A percentile compares a stretch with the other conserved stretches of the same genome.
These are phyloP conservation scores for Lingula anatina DNA, from an alignment of 2,888 invertebrate species.

Conservation along the genomic window DNA sequence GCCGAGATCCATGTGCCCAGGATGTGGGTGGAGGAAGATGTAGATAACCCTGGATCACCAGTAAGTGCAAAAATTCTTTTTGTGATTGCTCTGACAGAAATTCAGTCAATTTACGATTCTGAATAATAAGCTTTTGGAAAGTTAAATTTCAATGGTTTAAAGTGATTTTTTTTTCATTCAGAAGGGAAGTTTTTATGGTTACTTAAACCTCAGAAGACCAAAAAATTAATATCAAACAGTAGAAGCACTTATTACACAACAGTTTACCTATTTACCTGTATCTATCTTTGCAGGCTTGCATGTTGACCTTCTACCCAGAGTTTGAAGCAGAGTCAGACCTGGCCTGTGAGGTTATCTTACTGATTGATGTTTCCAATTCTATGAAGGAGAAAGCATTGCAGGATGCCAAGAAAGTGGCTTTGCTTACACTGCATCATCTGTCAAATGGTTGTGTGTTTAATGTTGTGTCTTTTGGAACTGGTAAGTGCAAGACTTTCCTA, in stretches of 20 bases:
- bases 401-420: constrained; percentile 43
- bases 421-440: constrained; percentile 43
- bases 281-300: constrained; percentile 43
- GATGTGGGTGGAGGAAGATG: constrained; percentile 52
- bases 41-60: constrained; percentile 19
- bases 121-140: no score
- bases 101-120: no score
- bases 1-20: constrained; percentile 53
- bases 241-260: no score
- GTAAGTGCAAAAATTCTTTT: no score
- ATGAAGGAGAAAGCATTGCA: constrained; percentile 42
- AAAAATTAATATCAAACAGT: no score
- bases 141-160: no score
- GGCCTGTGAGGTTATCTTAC: constrained; percentile 39
- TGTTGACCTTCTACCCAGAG: constrained; percentile 54
- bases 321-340: constrained; percentile 42
- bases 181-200: no score
- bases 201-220: no score
- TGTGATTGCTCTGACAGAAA: no score
- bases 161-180: no score
- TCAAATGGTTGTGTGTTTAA: constrained; percentile 49
- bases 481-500: constrained; percentile 19
- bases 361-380: constrained; percentile 53
- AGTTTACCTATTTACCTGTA: background rate
- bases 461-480: constrained; percentile 52